Evolutionary conservation across 1,140 invertebrate species (phyloP).

Genomic region (Popillia japonica): DNA sequence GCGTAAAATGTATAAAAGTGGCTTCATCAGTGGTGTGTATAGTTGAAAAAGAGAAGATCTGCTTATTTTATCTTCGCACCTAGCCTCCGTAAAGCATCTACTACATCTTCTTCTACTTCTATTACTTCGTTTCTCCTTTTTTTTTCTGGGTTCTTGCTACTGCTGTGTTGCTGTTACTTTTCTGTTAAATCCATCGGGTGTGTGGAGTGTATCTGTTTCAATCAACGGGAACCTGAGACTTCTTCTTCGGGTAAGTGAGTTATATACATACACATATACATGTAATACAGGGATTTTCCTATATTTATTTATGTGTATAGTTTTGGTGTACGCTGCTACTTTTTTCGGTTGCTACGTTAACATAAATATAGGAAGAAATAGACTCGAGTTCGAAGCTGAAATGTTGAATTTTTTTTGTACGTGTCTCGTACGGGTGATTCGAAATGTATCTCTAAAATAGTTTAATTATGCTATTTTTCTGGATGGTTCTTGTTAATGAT

Average conservation of each 20-base stretch:
- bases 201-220: conserved; percentile 28
- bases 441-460: background rate
- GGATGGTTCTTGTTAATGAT: too few species aligned
- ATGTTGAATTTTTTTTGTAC: background rate
- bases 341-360: conserved; percentile 6
- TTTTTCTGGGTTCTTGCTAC: background rate
- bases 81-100: conserved; percentile 17
- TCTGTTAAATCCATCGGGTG: conserved; percentile 24
- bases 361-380: conserved; percentile 25
- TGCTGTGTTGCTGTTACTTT: conserved; percentile 27
- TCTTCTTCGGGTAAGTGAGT: conserved; percentile 22
- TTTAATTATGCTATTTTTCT: background rate
- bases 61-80: conserved; percentile 31
- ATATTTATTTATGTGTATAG: conserved; percentile 33
- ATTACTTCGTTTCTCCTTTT: background rate
- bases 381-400: background rate
- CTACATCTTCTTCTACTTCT: conserved; percentile 11
- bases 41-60: conserved; percentile 7
- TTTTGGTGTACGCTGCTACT: conserved; percentile 20
- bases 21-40: background rate
- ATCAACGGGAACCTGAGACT: conserved; percentile 29
- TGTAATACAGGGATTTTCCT: conserved; percentile 2
- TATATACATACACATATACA: background rate
- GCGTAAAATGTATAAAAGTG: conserved; percentile 20
- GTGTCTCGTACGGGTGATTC: background rate